Base-by-base conservation (phyloP, 2,888 invertebrate species). In the Chrysopilus asiliformis region DNA sequence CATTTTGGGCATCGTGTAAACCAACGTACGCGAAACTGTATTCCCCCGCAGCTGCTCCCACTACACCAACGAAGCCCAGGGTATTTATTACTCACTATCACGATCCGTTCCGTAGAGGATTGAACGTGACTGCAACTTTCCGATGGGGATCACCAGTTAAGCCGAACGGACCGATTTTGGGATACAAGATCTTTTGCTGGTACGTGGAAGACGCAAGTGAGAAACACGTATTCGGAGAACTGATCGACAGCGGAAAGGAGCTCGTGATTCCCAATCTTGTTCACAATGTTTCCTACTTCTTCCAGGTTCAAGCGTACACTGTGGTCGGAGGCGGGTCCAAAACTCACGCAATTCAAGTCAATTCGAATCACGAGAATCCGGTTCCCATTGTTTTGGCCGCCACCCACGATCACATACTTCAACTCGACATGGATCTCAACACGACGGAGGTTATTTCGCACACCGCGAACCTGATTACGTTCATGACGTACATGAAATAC, bases 21-120 rank as follows among this genome's bases (percentile, higher is more conserved):
- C 70, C 73, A 13, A 71, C 75, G 1, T 66, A 72, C 1, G 69
- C 71, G 0, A 64, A 65, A n/a, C 54, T 83, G 1, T 71, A 71
- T 49, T 83, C 90, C 0, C 91, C 91, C 0, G 76, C 83, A 42
- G 82, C 85, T 8, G 74, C 76, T 15, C 91, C 91, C 1, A 73
- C 77, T 2, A 74, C 74, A 16, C 91, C 91, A 0, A 65, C 68
- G 0, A 70, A 74, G 36, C 71, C 84, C 1, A 66, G 90, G 28
- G 73, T 80, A 5, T 93, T 81, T 54, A 72, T 87, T 26, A 71
- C 71, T 10, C 71, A 69, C 13, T 52, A 60, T 1, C 55, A 64
- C 27, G 56, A 64, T 36, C 64, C 58, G 4, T 45, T 56, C 4
- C 34, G 41, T 12, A 43, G 35, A 12, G 44, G 43, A 2, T 39